These are phyloP conservation scores for Xiphias gladius DNA, from an alignment of 2,113 vertebrate species.

Conservation along the genomic window DNA sequence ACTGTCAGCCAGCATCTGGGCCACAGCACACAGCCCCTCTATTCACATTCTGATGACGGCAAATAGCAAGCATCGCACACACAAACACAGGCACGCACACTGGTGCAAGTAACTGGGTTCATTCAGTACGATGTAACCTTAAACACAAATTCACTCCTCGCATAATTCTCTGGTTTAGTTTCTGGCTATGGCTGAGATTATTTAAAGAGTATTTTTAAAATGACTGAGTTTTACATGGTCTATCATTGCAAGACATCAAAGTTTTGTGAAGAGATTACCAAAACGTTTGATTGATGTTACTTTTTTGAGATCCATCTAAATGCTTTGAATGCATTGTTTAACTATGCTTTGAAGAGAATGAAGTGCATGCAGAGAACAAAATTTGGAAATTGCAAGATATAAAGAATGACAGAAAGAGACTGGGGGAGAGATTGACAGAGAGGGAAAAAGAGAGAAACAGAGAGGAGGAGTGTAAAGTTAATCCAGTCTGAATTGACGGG, in stretches of 20 bases:
- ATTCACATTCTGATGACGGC: constrained; percentile 77
- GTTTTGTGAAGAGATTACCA: constrained; percentile 1
- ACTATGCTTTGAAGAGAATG: constrained; percentile 31
- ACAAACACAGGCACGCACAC: constrained; percentile 35
- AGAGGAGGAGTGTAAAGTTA: constrained; percentile 82
- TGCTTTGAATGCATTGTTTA: constrained; percentile 21
- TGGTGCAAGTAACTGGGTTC: not conserved
- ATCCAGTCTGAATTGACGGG: constrained; percentile 81
- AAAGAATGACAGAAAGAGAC: constrained; percentile 49
- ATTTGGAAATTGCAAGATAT: constrained; percentile 48
- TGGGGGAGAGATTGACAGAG: constrained; percentile 54
- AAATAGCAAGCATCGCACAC: constrained; percentile 59
- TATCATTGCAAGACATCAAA: not conserved
- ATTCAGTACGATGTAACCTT: not conserved
- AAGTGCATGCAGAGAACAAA: constrained; percentile 48
- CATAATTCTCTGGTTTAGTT: not conserved
- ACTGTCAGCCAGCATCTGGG: constrained; percentile 79
- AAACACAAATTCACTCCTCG: not conserved
- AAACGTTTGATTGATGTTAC: not conserved
- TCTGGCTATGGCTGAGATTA: not conserved
- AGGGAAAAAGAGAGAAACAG: constrained; percentile 42
- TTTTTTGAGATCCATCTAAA: constrained; percentile 16
- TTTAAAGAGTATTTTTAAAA: not conserved
- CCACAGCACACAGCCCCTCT: constrained; percentile 63
- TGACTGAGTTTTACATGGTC: not conserved